phyloP scores from a whole-genome alignment of 1,140 invertebrate species.

The Amyelois transitella region DNA sequence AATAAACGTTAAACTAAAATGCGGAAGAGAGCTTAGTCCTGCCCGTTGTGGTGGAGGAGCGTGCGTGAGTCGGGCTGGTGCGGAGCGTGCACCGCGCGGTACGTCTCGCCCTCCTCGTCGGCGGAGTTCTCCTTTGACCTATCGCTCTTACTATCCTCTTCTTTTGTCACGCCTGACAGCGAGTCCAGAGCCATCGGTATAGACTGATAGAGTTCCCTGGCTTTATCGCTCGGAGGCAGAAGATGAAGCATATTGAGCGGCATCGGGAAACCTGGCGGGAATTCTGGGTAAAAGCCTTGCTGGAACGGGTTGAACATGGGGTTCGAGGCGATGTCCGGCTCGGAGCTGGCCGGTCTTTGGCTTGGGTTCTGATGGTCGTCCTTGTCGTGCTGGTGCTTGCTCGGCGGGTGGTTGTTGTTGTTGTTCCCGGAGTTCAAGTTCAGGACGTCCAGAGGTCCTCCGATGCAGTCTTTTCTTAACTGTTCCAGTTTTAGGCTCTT shows the following conservation, averaged over 20 bases:
- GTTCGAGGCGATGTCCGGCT: conserved; percentile 76
- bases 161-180: conserved; percentile 69
- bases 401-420: conserved; percentile 78
- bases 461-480: conserved; percentile 89
- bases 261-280: conserved; percentile 84
- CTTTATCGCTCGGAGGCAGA: conserved; percentile 84
- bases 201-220: conserved; percentile 74
- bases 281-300: conserved; percentile 87
- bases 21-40: conserved; percentile 69
- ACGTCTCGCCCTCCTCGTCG: conserved; percentile 76
- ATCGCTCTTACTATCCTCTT: conserved; percentile 80
- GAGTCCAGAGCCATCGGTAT: conserved; percentile 72
- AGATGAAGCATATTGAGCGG: conserved; percentile 89
- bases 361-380: conserved; percentile 67
- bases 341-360: conserved; percentile 77
- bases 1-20: conserved; percentile 12
- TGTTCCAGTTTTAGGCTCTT: conserved; percentile 92
- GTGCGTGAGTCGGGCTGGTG: conserved; percentile 75
- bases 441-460: conserved; percentile 81
- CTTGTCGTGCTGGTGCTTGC: conserved; percentile 68
- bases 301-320: conserved; percentile 82
- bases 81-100: conserved; percentile 73
- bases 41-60: conserved; percentile 79
- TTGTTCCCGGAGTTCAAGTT: conserved; percentile 81
- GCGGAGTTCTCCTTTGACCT: conserved; percentile 79